Conservation (phyloP, 2,797 vertebrate species). For the Hoplostethus atlanticus region DNA sequence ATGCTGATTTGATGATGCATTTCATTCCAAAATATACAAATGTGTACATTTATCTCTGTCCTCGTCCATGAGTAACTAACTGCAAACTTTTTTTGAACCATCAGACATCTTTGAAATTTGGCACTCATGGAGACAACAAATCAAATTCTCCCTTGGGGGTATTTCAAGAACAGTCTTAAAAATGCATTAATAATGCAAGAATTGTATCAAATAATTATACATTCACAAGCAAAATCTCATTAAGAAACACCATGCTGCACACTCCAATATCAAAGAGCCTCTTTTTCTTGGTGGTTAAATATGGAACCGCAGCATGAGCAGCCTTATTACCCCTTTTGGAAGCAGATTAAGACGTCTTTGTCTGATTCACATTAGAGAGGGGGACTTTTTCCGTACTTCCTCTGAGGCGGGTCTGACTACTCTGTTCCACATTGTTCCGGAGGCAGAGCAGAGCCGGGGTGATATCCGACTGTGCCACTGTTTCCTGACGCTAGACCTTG, state of each 20-base stretch:
- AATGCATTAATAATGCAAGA: neutral
- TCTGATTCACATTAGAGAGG: conserved; percentile 34
- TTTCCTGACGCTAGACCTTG: conserved; percentile 63
- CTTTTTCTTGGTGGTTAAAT: neutral
- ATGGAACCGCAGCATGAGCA: neutral
- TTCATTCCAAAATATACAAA: neutral
- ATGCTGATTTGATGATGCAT: neutral
- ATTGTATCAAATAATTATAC: conserved; percentile 2
- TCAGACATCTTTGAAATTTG: neutral
- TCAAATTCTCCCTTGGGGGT: neutral
- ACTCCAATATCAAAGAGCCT: neutral
- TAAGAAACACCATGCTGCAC: neutral
- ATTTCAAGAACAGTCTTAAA: conserved; percentile 11
- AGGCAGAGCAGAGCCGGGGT: conserved; percentile 20
- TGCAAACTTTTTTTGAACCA: neutral
- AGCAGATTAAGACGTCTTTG: conserved; percentile 52
- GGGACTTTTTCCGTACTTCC: conserved; percentile 61
- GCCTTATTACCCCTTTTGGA: conserved; percentile 13
- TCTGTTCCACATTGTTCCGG: conserved; percentile 63
- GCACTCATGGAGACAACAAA: neutral
- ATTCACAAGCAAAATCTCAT: neutral
- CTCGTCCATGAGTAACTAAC: neutral
- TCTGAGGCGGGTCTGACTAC: conserved; percentile 23
- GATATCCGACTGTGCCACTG: conserved; percentile 61
- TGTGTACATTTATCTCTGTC: neutral